Evolutionary conservation across 2,113 vertebrate species (phyloP).

Genomic region (Gracilinanus agilis): DNA sequence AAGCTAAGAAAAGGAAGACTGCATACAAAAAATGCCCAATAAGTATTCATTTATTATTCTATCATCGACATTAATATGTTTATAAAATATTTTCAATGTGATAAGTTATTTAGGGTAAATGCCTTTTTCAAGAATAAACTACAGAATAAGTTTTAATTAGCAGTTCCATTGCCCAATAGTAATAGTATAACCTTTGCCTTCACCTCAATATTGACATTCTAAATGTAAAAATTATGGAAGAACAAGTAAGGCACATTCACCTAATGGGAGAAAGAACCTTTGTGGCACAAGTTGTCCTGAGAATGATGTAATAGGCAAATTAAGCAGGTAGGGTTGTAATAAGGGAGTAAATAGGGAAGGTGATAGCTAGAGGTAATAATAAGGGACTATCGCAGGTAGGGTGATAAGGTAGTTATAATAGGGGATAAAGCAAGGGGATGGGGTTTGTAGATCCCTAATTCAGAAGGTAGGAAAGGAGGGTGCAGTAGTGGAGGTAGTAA

Average conservation of each 20-base stretch:
- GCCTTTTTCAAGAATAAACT: not conserved
- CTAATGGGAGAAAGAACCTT: not conserved
- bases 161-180: not conserved
- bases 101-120: not conserved
- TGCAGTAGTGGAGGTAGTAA: no score
- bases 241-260: not conserved
- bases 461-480: no score
- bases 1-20: slow-evolving; percentile 25
- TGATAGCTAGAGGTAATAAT: no score
- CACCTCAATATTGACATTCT: not conserved
- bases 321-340: no score
- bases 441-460: no score
- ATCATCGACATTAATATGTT: not conserved
- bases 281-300: not conserved
- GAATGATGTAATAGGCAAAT: no score
- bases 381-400: no score
- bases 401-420: no score
- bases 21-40: slow-evolving; percentile 25
- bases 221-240: not conserved
- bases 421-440: no score
- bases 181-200: not conserved
- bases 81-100: not conserved
- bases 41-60: not conserved
- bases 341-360: no score
- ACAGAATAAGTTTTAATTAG: not conserved